phyloP scores from a whole-genome alignment of 2,797 vertebrate species.

The Oreochromis mossambicus region DNA sequence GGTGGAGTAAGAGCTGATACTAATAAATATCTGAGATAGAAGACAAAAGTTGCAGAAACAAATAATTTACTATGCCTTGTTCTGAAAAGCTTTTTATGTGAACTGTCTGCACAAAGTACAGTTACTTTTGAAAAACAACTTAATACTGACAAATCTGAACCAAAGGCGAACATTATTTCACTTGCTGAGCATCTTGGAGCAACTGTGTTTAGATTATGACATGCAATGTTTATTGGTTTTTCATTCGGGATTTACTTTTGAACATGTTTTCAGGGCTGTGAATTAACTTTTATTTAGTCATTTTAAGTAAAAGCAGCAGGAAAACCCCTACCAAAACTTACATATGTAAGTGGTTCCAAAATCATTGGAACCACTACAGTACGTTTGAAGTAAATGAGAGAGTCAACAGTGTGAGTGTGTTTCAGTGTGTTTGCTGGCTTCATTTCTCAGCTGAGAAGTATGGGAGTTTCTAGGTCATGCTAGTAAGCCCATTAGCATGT shows the following conservation, averaged over 20 bases:
- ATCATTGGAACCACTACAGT: background rate
- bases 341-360: background rate
- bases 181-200: background rate
- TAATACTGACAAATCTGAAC: background rate
- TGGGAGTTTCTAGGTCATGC: slow-evolving; percentile 67
- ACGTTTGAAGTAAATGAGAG: slow-evolving; percentile 33
- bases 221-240: background rate
- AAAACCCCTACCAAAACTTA: background rate
- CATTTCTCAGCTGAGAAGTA: slow-evolving; percentile 3
- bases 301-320: background rate
- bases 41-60: background rate
- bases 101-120: background rate
- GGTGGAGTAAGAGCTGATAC: background rate
- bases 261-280: background rate
- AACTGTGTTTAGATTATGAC: background rate
- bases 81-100: background rate
- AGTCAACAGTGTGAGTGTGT: background rate
- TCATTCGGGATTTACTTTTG: background rate
- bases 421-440: background rate
- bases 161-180: background rate
- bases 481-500: slow-evolving; percentile 61
- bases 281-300: background rate
- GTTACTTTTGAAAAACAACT: background rate
- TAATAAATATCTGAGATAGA: background rate
- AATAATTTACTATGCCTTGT: background rate